Base-by-base conservation (phyloP, 64 coral and sea anemone genomes). In the Actinia tenebrosa region DNA sequence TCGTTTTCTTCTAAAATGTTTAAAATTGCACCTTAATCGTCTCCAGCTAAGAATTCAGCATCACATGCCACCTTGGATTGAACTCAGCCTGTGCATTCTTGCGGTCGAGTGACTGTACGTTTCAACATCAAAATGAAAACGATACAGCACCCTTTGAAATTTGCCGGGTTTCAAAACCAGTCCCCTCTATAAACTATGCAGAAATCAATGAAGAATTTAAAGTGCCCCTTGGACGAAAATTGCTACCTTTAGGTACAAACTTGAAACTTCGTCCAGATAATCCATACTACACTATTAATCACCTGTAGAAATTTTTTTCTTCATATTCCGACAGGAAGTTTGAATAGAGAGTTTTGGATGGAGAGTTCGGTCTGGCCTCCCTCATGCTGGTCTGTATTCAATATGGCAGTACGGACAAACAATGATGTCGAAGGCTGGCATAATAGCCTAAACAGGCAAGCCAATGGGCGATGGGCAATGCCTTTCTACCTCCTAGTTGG, bases 11-110 rank as follows among this genome's bases (percentile, higher is more conserved):
- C 87, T 42, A 89, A 53, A 10, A 82, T 5, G 22, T 64, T 55
- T 56, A 89, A n/a, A 82, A 89, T 53, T 10, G 87, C 87, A 44
- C 61, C 87, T n/a, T 82, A 89, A 89, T 82, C 87, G 9, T 89
- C 87, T 17, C 53, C 86, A 19, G 18, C 30, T 78, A 60, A 59
- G 53, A 10, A 14, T 1, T 61, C 83, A 7, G 5, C n/a, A 27
- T 60, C n/a, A 3, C 56, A 20, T 50, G 83, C 83, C 83, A 85
- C 56, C 20, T 85, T 85, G 19, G 53, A 56, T 63, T 19, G 68
- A 30, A 71, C 7, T 55, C 1, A 37, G 52, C 6, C 19, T 77
- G 52, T 88, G 87, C 72, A 80, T 15, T 69, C 71, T 60, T 71
- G 43, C 8, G n/a, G 87, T 88, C 87, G 79, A 69, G 72, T 88